Base-by-base conservation (phyloP, 2,888 invertebrate species). In the Hipparchia sbordonii region DNA sequence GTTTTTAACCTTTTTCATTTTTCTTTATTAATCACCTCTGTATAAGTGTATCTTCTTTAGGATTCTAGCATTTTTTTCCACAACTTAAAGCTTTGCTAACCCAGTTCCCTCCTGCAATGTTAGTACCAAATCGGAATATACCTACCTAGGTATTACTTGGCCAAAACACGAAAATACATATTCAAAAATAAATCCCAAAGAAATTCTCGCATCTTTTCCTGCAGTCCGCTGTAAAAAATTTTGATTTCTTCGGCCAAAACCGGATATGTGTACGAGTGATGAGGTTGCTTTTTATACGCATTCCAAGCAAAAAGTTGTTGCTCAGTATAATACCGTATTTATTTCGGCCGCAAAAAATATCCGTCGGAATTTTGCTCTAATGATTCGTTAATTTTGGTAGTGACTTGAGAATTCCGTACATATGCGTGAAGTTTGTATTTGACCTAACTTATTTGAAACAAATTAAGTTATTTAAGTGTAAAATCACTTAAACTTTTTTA, bases 281-380 rank as follows among this genome's bases (percentile, higher is more conserved):
- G 84, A 84, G 84, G 81, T 80, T 79, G 80, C 81, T 93, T 93
- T 93, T 93, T 93, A 86, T 85, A 82, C 87, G 89, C 86, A 93
- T 93, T 92, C 93, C 90, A 77, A 83, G 84, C 88, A 87, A 90
- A 91, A 92, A 92, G 87, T 87, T 84, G 87, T 85, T 87, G 87
- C 86, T 85, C 86, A 84, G 82, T 76, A 83, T 85, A 87, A 81
- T 86, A 85, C 85, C 84, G 88, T 89, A 84, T 87, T 87, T 88
- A 86, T 85, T 84, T 81, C 81, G 78, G 72, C 79, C 82, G 87
- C 89, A 91, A 92, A 93, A 93, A 92, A 87, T 82, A 75, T 77
- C 81, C 83, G 79, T 82, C 80, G 88, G 89, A 87, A 91, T 91
- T 90, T 86, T 82, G 86, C 83, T 88, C 87, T 90, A 90, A 91